These are phyloP conservation scores for Myathropa florea DNA, from an alignment of 2,888 invertebrate species.

Conservation along the genomic window DNA sequence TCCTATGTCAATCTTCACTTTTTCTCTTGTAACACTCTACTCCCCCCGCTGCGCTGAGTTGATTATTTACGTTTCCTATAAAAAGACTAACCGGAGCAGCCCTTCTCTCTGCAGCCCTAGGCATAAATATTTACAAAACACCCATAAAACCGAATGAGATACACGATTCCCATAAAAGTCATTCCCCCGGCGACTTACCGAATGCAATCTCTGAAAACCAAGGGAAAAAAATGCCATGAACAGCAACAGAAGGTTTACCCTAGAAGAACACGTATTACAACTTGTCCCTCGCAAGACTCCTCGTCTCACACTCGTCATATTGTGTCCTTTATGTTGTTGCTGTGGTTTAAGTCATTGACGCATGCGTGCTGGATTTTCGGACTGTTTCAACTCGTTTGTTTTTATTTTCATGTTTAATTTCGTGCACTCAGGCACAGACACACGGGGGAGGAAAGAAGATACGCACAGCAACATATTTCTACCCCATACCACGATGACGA, in stretches of 20 bases:
- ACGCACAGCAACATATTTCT: conserved; percentile 37
- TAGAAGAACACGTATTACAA: conserved; percentile 6
- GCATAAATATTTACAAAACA: conserved; percentile 48
- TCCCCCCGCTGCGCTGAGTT: background rate
- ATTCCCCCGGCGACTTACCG: background rate
- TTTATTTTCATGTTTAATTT: conserved; percentile 23
- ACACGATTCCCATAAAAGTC: conserved; percentile 5
- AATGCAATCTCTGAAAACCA: background rate
- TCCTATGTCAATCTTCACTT: conserved; percentile 19
- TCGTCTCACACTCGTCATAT: background rate
- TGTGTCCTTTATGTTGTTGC: conserved; percentile 6
- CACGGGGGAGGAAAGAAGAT: conserved; percentile 17
- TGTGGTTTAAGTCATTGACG: conserved; percentile 42
- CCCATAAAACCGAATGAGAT: conserved; percentile 35
- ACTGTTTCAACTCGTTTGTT: conserved; percentile 37
- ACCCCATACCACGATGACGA: conserved; percentile 60
- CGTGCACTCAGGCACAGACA: background rate
- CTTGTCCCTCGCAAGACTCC: background rate
- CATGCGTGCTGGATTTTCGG: conserved; percentile 45
- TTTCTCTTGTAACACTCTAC: conserved; percentile 1
- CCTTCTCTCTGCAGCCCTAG: background rate
- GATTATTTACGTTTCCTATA: conserved; percentile 34
- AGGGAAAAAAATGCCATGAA: background rate
- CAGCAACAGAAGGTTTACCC: conserved; percentile 7
- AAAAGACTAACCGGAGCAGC: background rate